These are phyloP conservation scores for Echinarachnius parma DNA, from an alignment of 53 echinoderm and acorn worm genomes.

Conservation along the genomic window DNA sequence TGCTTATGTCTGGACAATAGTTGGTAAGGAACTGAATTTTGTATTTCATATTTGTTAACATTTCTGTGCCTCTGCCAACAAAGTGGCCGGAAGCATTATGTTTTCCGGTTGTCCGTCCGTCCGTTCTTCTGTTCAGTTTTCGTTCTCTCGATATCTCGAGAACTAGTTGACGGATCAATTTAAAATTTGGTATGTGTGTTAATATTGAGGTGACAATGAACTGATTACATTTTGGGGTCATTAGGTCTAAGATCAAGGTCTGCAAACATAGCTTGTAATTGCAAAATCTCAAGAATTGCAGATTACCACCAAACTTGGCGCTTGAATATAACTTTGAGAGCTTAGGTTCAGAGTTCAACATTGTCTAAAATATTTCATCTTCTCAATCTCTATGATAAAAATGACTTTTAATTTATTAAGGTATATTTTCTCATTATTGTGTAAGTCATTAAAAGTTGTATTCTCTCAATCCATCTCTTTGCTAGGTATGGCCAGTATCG, in stretches of 20 bases:
- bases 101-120: neutral
- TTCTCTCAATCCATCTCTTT: neutral
- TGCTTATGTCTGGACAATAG: slow-evolving; percentile 63
- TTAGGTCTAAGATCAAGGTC: too few species aligned
- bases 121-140: too few species aligned
- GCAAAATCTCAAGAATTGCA: too few species aligned
- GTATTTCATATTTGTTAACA: neutral
- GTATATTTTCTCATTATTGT: too few species aligned
- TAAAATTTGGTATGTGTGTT: neutral
- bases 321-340: too few species aligned
- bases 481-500: slow-evolving; percentile 87
- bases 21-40: slow-evolving; percentile 62
- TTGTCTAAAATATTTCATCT: too few species aligned
- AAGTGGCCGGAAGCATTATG: neutral
- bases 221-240: neutral
- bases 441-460: too few species aligned
- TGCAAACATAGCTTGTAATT: too few species aligned
- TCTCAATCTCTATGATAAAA: too few species aligned
- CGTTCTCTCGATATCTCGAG: neutral
- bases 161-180: neutral
- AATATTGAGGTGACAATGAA: neutral
- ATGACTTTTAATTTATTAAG: too few species aligned
- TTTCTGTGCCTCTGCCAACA: neutral
- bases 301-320: too few species aligned
- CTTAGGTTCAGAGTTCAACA: too few species aligned